A percentile compares a stretch with the other conserved stretches of the same genome.
Conservation (phyloP, 1,140 invertebrate genomes). For the Drosophila bifasciata region DNA sequence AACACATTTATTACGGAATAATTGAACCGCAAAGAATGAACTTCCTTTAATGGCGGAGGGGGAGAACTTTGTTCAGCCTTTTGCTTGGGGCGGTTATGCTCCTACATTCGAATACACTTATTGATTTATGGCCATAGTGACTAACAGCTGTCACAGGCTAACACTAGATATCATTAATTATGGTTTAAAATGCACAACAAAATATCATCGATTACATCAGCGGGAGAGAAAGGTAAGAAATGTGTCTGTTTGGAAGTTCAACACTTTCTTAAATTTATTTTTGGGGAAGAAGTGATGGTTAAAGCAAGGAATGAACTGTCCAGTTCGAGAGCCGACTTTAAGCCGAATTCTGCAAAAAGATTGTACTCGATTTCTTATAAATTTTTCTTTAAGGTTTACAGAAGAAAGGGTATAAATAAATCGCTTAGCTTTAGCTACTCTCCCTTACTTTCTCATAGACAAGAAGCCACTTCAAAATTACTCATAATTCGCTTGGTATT, state of each 20-base stretch:
- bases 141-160: slow-evolving; percentile 24
- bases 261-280: slow-evolving; percentile 13
- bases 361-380: too few species aligned
- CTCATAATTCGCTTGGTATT: slow-evolving; percentile 5
- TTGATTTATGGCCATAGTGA: slow-evolving; percentile 39
- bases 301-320: too few species aligned
- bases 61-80: slow-evolving; percentile 2
- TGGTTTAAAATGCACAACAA: background rate
- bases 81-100: background rate
- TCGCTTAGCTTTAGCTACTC: too few species aligned
- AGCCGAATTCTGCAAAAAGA: too few species aligned
- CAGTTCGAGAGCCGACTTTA: too few species aligned
- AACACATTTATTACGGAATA: slow-evolving; percentile 42
- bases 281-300: too few species aligned
- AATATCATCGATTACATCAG: slow-evolving; percentile 27
- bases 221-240: background rate
- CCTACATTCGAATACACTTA: slow-evolving; percentile 17
- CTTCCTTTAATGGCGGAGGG: slow-evolving; percentile 18
- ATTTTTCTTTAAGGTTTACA: too few species aligned
- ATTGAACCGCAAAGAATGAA: slow-evolving; percentile 29
- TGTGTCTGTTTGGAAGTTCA: too few species aligned
- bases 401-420: too few species aligned
- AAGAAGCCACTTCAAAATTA: too few species aligned
- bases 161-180: slow-evolving; percentile 30
- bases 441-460: too few species aligned